Percentiles rank a stretch among this genome's conserved stretches.
These are phyloP conservation scores for Trachymyrmex cornetzi DNA, from an alignment of 1,140 invertebrate genomes.

Conservation along the genomic window DNA sequence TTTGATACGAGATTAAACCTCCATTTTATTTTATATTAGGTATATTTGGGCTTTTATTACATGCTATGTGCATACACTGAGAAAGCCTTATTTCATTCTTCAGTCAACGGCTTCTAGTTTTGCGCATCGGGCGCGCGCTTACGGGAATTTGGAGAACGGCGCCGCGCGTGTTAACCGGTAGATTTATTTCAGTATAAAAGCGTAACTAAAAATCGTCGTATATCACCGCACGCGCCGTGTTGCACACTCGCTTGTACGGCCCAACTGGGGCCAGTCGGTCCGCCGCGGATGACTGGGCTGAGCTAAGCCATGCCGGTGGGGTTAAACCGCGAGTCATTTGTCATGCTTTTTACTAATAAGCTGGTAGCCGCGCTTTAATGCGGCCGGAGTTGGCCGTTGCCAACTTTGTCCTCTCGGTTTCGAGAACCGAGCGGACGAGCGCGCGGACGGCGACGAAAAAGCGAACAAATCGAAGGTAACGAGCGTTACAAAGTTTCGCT, in stretches of 20 bases:
- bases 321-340: conserved; percentile 81
- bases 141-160: conserved; percentile 76
- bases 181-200: conserved; percentile 82
- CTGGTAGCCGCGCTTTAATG: conserved; percentile 73
- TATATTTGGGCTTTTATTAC: neutral
- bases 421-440: conserved; percentile 35
- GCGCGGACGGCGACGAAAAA: conserved; percentile 41
- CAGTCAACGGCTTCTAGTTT: neutral
- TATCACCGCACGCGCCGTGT: conserved; percentile 77
- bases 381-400: conserved; percentile 61
- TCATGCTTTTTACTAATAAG: conserved; percentile 83
- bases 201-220: conserved; percentile 82
- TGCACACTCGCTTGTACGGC: conserved; percentile 75
- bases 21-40: neutral
- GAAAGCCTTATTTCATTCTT: neutral
- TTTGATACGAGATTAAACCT: neutral
- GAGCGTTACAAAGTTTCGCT: conserved; percentile 46
- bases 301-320: conserved; percentile 71
- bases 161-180: conserved; percentile 78
- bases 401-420: conserved; percentile 53
- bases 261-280: conserved; percentile 80
- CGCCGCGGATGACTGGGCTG: conserved; percentile 53
- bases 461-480: conserved; percentile 62
- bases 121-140: conserved; percentile 44
- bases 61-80: neutral